phyloP scores from a whole-genome alignment of 2,888 invertebrate genomes.

The Drosophila algonquin region DNA sequence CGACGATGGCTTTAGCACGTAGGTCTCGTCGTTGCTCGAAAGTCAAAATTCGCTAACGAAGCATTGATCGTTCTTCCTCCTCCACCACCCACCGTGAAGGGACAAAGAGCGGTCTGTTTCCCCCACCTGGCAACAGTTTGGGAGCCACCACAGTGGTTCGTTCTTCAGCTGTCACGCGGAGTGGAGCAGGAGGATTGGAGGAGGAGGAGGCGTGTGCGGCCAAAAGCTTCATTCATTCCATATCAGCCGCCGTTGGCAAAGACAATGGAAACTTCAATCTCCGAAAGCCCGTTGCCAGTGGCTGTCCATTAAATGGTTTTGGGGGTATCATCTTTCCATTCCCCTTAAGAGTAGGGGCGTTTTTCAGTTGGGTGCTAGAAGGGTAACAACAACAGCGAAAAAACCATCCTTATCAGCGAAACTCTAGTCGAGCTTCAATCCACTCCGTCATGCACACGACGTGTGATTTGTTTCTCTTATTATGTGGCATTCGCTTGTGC shows the following conservation, averaged over 20 bases:
- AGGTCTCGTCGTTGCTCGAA: background rate
- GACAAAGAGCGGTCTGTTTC: background rate
- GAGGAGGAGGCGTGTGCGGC: background rate
- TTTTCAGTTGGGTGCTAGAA: too few species aligned
- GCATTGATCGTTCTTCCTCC: slow-evolving; percentile 7
- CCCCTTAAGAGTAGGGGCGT: too few species aligned
- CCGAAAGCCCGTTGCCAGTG: slow-evolving; percentile 6
- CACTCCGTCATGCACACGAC: background rate
- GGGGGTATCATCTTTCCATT: background rate
- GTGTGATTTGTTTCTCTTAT: background rate
- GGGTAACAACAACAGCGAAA: too few species aligned
- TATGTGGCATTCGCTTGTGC: background rate
- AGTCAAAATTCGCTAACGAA: slow-evolving; percentile 16
- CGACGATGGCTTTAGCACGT: slow-evolving; percentile 24
- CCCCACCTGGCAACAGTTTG: slow-evolving; percentile 18
- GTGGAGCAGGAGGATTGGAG: too few species aligned
- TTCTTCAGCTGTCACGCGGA: slow-evolving; percentile 13
- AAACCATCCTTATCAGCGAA: background rate
- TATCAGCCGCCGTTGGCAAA: slow-evolving; percentile 28
- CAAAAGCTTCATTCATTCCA: slow-evolving; percentile 1
- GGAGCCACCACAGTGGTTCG: background rate
- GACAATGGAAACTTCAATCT: slow-evolving; percentile 14
- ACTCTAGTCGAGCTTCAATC: background rate
- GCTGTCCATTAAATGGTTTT: slow-evolving; percentile 23
- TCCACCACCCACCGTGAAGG: background rate